A percentile compares a stretch with the other conserved stretches of the same genome.
These are phyloP conservation scores for Congeria kusceri DNA, from an alignment of 2,888 invertebrate species.

Conservation along the genomic window DNA sequence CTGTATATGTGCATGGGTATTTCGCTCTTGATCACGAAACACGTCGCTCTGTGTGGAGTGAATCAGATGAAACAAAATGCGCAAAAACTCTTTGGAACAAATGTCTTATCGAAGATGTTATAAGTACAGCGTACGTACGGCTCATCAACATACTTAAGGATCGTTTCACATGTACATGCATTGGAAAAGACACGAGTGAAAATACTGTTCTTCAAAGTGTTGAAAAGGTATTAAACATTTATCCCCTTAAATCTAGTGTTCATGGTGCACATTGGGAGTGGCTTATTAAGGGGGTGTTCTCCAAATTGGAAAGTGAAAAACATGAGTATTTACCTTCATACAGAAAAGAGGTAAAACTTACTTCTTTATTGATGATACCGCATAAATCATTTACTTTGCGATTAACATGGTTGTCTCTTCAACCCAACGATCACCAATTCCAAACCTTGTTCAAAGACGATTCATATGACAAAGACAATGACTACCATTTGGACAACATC, in stretches of 20 bases:
- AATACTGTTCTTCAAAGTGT: too few relatives aligned
- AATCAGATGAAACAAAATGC: conserved; percentile 63
- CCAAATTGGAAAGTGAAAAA: conserved; percentile 1
- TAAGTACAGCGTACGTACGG: conserved; percentile 1
- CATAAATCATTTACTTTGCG: neutral
- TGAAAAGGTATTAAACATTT: too few relatives aligned
- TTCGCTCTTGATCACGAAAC: conserved; percentile 78
- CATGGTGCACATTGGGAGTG: neutral
- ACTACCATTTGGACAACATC: conserved; percentile 9
- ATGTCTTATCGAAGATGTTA: conserved; percentile 66
- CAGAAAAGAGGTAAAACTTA: neutral
- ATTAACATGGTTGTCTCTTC: conserved; percentile 14
- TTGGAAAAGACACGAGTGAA: too few relatives aligned
- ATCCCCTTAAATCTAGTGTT: neutral
- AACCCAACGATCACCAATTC: neutral
- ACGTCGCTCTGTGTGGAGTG: conserved; percentile 68
- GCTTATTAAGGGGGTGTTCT: neutral
- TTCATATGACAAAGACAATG: neutral
- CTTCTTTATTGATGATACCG: neutral
- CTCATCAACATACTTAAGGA: neutral
- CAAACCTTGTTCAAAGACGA: conserved; percentile 19
- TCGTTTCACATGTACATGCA: too few relatives aligned
- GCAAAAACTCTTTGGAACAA: conserved; percentile 79
- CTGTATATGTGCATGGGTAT: conserved; percentile 77
- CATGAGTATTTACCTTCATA: conserved; percentile 11